Evolutionary conservation across 30 jellyfish, hydroid and myxozoan genomes (phyloP).

Genomic region (Rhopilema esculentum): DNA sequence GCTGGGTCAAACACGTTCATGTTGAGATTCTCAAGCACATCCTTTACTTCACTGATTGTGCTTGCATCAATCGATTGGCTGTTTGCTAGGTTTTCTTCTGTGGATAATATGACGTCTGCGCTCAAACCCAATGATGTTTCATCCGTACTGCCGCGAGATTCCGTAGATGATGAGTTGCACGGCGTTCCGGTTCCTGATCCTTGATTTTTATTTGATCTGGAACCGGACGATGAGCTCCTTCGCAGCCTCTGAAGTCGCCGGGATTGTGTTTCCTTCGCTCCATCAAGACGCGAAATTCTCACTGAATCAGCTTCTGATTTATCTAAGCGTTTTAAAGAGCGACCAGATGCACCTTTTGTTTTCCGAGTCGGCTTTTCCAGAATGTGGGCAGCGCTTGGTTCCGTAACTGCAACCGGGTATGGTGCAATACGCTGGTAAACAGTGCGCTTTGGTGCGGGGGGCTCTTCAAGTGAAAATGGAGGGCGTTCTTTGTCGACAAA

Average conservation of each 20-base stretch:
- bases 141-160: neutral
- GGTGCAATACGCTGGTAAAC: conserved; percentile 79
- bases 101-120: neutral
- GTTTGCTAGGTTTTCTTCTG: neutral
- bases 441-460: conserved; percentile 67
- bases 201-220: neutral
- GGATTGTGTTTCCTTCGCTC: neutral
- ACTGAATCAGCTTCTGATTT: neutral
- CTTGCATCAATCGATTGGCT: neutral
- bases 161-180: neutral
- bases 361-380: conserved; percentile 38
- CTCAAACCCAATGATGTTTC: neutral
- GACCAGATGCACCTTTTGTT: conserved; percentile 30
- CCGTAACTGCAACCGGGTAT: conserved; percentile 39
- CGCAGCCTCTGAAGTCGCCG: neutral
- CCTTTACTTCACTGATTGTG: neutral
- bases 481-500: conserved; percentile 61
- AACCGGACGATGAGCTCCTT: conserved; percentile 5
- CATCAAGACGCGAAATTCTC: neutral
- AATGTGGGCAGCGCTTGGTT: neutral
- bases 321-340: conserved; percentile 22
- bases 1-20: neutral
- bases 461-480: conserved; percentile 45
- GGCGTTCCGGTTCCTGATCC: neutral
- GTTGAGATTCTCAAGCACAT: neutral